Evolutionary conservation across 2,797 vertebrate species (phyloP), one percentile per base, ranked within the genome.

Genomic region (Sebastes matsubarae): DNA sequence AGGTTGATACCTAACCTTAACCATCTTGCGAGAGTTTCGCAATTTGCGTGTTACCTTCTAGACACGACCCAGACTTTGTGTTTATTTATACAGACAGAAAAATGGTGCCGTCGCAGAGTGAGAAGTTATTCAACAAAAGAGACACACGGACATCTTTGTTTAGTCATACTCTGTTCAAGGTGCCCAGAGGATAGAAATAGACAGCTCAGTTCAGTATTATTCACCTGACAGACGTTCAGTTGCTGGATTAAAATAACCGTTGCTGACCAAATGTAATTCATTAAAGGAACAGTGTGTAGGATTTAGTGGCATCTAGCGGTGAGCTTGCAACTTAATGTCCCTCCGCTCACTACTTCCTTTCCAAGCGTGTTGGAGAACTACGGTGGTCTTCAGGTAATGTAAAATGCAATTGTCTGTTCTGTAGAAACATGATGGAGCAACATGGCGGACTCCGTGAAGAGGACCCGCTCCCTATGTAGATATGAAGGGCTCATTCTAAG

Each of bases 41-140:
- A 46, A 46, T 46, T 20, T 46, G 42, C 42, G 7, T 46, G 6
- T 46, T 8, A 18, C 42, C 42, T 46, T 18, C 16, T 46, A 46
- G 42, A 46, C 42, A 46, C 42, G 0, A 46, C 42, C 42, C 42
- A 46, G 42, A 46, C 18, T n/a, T 72, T 34, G 50, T 12, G 18
- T 72, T 67, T 70, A 67, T 80, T 75, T 25, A 46, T 24, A 60
- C 5, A 66, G 64, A 78, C 36, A 57, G 18, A 60, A 38, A 73
- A 69, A 68, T 20, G 12, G 16, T 20, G 66, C 16, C 36, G 34
- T 71, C 52, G 69, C 42, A 65, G 50, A 38, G 32, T 22, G 16
- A 60, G 52, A 70, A 50, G 22, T 72, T 24, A 55, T 50, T 64
- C 13, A 82, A 75, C 69, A 75, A 86, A 73, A 60, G 46, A 78